A percentile compares a stretch with the other conserved stretches of the same genome.
Evolutionary conservation across 2,888 invertebrate species (phyloP).

Genomic region (Alcis repandata): DNA sequence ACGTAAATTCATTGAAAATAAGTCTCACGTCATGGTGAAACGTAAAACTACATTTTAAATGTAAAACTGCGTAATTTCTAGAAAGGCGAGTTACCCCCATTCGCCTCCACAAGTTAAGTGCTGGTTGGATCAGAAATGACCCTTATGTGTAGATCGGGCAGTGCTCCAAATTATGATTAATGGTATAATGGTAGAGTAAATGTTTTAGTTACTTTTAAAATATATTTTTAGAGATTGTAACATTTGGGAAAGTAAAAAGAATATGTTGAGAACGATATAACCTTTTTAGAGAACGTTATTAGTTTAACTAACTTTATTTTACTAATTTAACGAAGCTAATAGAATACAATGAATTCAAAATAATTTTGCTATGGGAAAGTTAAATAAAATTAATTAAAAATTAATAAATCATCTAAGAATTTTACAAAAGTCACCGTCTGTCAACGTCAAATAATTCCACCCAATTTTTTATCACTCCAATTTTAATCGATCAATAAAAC

Average conservation of each 20-base stretch:
- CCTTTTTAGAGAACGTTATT: no score
- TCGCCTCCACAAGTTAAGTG: slow-evolving; percentile 84
- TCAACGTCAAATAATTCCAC: background rate
- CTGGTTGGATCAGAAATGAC: slow-evolving; percentile 77
- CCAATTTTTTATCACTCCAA: background rate
- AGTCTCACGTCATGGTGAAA: slow-evolving; percentile 52
- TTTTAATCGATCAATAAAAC: background rate
- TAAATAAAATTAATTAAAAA: no score
- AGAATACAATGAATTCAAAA: no score
- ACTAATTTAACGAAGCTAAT: no score
- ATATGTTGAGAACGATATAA: no score
- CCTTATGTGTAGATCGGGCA: slow-evolving; percentile 68
- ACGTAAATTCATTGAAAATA: slow-evolving; percentile 52
- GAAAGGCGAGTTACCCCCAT: slow-evolving; percentile 76
- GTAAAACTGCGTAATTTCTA: slow-evolving; percentile 76
- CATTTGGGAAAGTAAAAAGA: background rate
- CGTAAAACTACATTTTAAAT: slow-evolving; percentile 51
- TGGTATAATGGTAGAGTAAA: slow-evolving; percentile 19
- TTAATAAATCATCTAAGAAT: no score
- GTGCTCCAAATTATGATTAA: slow-evolving; percentile 43
- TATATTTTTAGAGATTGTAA: background rate
- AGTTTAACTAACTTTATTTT: no score
- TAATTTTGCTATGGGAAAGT: no score
- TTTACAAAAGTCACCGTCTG: background rate
- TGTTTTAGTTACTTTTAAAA: slow-evolving; percentile 34